phyloP scores from a whole-genome alignment of 2,888 invertebrate genomes.

The Hyalella azteca region DNA sequence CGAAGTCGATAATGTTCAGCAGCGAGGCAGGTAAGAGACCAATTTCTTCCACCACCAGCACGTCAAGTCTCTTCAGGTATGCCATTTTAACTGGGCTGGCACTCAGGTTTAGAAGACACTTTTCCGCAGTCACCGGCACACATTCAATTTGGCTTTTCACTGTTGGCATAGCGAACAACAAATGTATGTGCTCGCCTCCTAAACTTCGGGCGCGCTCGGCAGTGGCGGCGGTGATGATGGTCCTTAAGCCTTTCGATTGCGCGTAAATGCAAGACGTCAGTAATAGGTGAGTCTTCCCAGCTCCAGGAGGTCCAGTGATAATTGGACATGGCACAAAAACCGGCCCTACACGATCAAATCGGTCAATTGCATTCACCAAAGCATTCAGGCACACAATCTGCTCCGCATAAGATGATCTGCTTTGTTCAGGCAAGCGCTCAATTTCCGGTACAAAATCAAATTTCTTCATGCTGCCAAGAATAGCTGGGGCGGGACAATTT shows the following conservation, averaged over 20 bases:
- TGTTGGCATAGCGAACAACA: not conserved
- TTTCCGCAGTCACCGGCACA: not conserved
- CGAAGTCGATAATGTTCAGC: not conserved
- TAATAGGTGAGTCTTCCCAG: not conserved
- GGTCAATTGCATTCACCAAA: no score
- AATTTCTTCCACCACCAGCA: not conserved
- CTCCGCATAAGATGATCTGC: no score
- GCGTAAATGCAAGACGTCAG: not conserved
- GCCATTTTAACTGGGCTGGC: not conserved
- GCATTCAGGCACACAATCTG: no score
- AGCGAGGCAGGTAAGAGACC: not conserved
- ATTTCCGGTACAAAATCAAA: no score
- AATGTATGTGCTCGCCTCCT: not conserved
- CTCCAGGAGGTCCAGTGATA: not conserved
- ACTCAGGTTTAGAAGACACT: not conserved
- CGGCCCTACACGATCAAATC: no score
- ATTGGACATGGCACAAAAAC: not conserved
- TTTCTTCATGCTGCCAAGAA: no score
- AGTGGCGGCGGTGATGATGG: not conserved
- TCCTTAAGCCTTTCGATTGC: not conserved
- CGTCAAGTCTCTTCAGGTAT: not conserved
- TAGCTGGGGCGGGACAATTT: no score
- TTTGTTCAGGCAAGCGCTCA: no score
- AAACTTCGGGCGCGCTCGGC: not conserved
- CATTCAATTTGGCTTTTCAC: not conserved